Evolutionary conservation across 2,113 vertebrate species (phyloP).

Genomic region (Gnathonemus echidnorhynchus): DNA sequence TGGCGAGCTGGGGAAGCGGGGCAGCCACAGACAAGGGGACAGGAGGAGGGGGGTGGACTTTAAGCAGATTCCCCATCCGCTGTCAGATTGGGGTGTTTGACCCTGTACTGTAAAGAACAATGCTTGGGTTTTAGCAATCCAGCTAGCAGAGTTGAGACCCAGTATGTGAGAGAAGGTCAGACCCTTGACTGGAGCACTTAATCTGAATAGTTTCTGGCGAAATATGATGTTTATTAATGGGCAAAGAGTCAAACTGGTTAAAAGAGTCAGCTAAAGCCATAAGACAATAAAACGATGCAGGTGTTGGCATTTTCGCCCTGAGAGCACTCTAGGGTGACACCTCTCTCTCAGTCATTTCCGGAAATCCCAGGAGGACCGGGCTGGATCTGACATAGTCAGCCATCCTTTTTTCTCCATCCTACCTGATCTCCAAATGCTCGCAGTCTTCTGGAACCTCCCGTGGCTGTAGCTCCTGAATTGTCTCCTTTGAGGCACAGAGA

Average conservation of each 20-base stretch:
- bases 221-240: neutral
- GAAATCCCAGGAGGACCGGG: neutral
- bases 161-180: neutral
- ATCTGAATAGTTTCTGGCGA: neutral
- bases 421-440: neutral
- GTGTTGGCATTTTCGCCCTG: neutral
- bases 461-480: neutral
- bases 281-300: constrained; percentile 3
- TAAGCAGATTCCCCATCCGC: neutral
- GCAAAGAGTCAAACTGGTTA: neutral
- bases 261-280: constrained; percentile 1
- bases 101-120: neutral
- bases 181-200: neutral
- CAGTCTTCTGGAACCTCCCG: constrained; percentile 3
- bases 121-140: neutral
- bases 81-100: neutral
- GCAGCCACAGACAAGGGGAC: neutral
- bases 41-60: neutral
- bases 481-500: neutral
- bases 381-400: constrained; percentile 10
- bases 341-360: neutral
- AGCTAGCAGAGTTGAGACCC: neutral
- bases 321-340: neutral
- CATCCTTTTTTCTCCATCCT: neutral
- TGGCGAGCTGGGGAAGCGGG: neutral